phyloP scores from a whole-genome alignment of 2,113 vertebrate species.

The Callocephalon fimbriatum region DNA sequence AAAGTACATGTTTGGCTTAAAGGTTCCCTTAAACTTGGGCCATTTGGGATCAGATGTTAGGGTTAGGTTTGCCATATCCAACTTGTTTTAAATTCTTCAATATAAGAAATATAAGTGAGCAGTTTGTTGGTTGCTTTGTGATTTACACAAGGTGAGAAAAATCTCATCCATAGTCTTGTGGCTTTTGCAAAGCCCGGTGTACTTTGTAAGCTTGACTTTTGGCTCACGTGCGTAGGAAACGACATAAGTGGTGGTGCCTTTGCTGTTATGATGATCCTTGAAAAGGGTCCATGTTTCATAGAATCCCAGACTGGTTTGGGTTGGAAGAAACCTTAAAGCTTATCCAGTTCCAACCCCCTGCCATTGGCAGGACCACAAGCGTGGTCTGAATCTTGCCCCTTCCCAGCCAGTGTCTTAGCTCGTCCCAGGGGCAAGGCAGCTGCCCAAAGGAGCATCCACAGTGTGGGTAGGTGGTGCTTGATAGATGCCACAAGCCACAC shows the following conservation, averaged over 20 bases:
- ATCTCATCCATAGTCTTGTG: neutral
- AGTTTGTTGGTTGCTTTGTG: neutral
- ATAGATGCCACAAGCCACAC: neutral
- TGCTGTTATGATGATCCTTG: neutral
- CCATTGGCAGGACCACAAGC: neutral
- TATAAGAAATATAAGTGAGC: neutral
- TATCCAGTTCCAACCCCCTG: neutral
- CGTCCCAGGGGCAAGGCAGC: neutral
- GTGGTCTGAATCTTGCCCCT: neutral
- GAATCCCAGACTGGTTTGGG: neutral
- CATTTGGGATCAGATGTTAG: fast-evolving
- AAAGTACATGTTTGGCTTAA: neutral
- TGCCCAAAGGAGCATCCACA: neutral
- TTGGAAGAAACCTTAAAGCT: neutral
- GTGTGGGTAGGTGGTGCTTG: fast-evolving
- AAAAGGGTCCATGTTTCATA: neutral
- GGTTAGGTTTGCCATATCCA: neutral
- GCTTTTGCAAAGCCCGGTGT: neutral
- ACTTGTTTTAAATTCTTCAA: neutral
- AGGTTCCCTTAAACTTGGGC: neutral
- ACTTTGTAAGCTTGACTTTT: neutral
- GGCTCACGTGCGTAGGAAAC: neutral
- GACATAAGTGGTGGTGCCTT: neutral
- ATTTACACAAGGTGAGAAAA: neutral
- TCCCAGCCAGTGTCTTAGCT: neutral